These are phyloP conservation scores for Platysternon megacephalum DNA, from an alignment of 2,113 vertebrate species.

Conservation along the genomic window DNA sequence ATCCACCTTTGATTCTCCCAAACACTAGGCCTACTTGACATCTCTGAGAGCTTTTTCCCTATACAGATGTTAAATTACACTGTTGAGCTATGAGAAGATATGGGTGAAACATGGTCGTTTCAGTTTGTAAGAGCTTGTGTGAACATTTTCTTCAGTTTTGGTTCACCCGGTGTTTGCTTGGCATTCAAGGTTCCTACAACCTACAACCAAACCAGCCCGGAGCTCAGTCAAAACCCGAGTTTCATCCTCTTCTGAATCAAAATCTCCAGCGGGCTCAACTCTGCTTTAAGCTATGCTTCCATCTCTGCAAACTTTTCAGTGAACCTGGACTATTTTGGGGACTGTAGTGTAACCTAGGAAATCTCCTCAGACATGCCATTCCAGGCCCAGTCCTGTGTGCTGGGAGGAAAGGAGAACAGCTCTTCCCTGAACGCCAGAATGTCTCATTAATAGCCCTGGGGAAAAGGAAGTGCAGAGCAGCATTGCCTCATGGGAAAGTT, in stretches of 20 bases:
- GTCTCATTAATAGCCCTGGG: neutral
- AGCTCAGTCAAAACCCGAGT: neutral
- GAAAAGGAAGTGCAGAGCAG: neutral
- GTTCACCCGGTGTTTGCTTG: neutral
- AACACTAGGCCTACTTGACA: neutral
- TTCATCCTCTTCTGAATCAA: neutral
- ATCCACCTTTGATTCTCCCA: neutral
- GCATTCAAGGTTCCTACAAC: neutral
- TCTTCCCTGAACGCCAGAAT: neutral
- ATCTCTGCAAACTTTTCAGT: neutral
- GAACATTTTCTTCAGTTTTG: neutral
- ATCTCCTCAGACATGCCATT: neutral
- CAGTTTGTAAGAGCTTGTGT: neutral
- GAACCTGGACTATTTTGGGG: neutral
- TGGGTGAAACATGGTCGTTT: neutral
- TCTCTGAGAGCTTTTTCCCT: neutral
- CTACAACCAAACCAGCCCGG: neutral
- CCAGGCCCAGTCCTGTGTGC: neutral
- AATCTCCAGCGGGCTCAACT: neutral
- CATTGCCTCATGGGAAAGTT: neutral
- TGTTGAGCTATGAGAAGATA: neutral
- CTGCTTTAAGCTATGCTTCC: neutral
- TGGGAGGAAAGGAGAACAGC: neutral
- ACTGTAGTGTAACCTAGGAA: neutral
- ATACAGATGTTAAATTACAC: neutral